These are phyloP conservation scores for Paramisgurnus dabryanus DNA, from an alignment of 2,113 vertebrate species.

Conservation along the genomic window DNA sequence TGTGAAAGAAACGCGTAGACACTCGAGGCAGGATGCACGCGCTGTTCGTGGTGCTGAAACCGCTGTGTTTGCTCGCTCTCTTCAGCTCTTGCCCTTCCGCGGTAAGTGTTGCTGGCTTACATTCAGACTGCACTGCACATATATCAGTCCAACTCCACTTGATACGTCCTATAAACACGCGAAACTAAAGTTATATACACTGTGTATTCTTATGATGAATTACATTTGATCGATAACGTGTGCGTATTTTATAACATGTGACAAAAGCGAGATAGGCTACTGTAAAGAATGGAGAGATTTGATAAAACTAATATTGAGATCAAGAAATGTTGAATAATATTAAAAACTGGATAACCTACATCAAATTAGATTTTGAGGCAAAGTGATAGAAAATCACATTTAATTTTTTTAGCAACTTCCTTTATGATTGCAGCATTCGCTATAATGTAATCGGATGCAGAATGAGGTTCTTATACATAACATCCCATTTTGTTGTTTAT, in stretches of 20 bases:
- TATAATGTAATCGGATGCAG: background rate
- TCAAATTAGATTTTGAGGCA: too few species aligned
- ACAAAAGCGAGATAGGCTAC: too few species aligned
- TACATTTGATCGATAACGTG: too few species aligned
- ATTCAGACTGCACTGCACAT: background rate
- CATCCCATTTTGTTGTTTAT: background rate
- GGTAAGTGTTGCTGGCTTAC: slow-evolving; percentile 73
- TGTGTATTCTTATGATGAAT: too few species aligned
- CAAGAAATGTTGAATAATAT: background rate
- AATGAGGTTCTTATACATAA: background rate
- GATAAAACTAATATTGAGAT: too few species aligned
- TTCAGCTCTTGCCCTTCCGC: slow-evolving; percentile 82
- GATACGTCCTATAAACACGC: too few species aligned
- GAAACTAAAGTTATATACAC: too few species aligned
- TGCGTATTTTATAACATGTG: too few species aligned
- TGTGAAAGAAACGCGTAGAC: slow-evolving; percentile 47
- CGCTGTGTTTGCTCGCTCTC: slow-evolving; percentile 81
- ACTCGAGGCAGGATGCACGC: slow-evolving; percentile 80
- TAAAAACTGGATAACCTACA: background rate
- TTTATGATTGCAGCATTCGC: background rate
- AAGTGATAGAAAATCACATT: background rate
- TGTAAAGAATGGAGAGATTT: too few species aligned
- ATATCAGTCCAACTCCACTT: too few species aligned
- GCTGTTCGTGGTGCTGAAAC: slow-evolving; percentile 80
- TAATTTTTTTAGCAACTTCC: background rate